Evolutionary conservation across 2,888 invertebrate species (phyloP).

Genomic region (Thumatha senex): DNA sequence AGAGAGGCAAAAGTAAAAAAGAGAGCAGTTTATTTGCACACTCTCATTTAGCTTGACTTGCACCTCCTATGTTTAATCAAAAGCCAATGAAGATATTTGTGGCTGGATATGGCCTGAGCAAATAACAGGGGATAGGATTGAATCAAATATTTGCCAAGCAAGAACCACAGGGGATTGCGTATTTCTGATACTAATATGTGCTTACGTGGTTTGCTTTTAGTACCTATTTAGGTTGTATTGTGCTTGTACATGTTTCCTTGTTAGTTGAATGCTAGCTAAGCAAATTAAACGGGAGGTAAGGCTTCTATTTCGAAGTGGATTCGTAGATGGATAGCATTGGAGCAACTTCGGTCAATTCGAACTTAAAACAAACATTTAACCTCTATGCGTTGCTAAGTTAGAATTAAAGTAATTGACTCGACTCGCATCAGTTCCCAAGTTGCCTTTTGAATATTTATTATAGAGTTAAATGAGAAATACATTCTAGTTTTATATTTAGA

Average conservation of each 20-base stretch:
- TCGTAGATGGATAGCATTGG: not conserved
- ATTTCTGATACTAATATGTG: constrained; percentile 24
- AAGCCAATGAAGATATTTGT: constrained; percentile 38
- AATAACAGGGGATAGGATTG: constrained; percentile 43
- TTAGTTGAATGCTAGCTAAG: constrained; percentile 11
- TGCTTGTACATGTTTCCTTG: constrained; percentile 4
- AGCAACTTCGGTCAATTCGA: not conserved
- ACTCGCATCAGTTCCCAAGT: not conserved
- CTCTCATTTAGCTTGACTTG: constrained; percentile 13
- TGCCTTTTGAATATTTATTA: not conserved
- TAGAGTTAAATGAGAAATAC: not conserved
- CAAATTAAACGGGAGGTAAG: constrained; percentile 2
- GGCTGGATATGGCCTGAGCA: constrained; percentile 42
- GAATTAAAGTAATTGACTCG: not conserved
- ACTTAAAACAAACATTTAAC: not conserved
- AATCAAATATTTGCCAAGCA: constrained; percentile 47
- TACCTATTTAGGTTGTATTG: constrained; percentile 5
- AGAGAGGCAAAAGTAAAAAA: no score
- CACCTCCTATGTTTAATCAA: constrained; percentile 29
- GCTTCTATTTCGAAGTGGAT: constrained; percentile 4
- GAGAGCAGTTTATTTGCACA: constrained; percentile 11
- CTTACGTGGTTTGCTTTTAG: constrained; percentile 13
- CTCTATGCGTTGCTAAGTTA: not conserved
- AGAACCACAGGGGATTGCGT: constrained; percentile 34
- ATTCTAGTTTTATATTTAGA: no score